Base-by-base conservation (phyloP, 1,140 invertebrate genomes). In the Aricia agestis region DNA sequence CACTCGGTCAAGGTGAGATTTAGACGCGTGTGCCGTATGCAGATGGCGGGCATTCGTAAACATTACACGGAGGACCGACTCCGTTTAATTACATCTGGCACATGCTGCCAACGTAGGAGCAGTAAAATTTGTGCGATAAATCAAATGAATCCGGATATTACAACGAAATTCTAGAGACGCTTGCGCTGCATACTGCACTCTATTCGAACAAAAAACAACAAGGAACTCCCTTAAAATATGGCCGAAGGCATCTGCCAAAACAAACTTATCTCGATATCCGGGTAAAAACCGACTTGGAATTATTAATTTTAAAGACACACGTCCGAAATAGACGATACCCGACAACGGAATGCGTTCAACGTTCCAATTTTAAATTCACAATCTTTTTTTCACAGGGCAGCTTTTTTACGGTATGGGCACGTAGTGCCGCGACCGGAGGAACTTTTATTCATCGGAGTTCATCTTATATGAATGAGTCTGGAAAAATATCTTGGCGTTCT, bases 321-420 rank as follows among this genome's bases (percentile, higher is more conserved):
- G 75, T 78, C 83, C 79, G 78, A 82, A 79, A 78, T 82, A 82
- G 80, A 80, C 75, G 78, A 70, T 70, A 74, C 31, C 66, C 77
- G 78, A 66, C 45, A 74, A 72, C n/a, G 80, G 83, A 83, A 85
- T 85, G 82, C 78, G 75, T 81, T 83, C 83, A 82, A 74, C 76
- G 82, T 82, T 82, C 83, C 77, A 82, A 77, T 79, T 82, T 82
- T 83, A 77, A 83, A 85, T 78, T 82, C 76, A 78, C 74, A 73
- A 72, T 70, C 72, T 67, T 77, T 73, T 78, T 77, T 77, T 76
- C n/a, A 59, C 66, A 15, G 63, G 63, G 66, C 59, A 61, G 69
- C 25, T 7, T 19, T 63, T 61, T 68, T 69, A 69, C 68, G 18
- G 42, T 17, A 73, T 25, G 59, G 18, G 19, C 18, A 73, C 68